Evolutionary conservation across 2,113 vertebrate genomes (phyloP), one percentile per base, ranked within the genome.

Genomic region (Puma concolor): DNA sequence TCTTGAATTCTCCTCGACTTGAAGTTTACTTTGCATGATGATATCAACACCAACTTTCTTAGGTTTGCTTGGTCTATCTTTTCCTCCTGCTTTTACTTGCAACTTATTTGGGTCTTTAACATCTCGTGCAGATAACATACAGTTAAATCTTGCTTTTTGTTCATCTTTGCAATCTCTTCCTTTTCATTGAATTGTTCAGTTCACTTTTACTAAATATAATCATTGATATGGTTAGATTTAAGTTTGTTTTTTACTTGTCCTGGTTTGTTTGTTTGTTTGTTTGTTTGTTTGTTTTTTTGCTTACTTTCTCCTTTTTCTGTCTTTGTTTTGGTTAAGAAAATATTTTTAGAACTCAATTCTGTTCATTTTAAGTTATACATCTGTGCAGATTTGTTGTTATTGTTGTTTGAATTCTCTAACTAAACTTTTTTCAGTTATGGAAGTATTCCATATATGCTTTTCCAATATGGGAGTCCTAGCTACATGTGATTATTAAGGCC

Each of bases 151-250:
- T 82, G 33, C 23, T 95, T 82, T 91, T 71, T 76, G 63, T 80
- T 80, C 12, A 66, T 54, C 72, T 21, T 74, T 90, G 13, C 21
- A 80, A 86, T 60, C 44, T 29, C 60, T 93, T 86, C 16, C 36
- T 57, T 90, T 86, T 67, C 54, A 67, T 23, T 80, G 64, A 25
- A 29, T 77, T 76, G 14, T 63, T 92, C 19, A 63, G 27, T 79
- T 93, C 38, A 77, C 71, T 86, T 60, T 86, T 67, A 95, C 36
- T 54, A 66, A 86, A 74, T 84, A n/a, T 93, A 77, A 86, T 54
- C 86, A 66, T 66, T 85, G 69, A 76, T 25, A 33, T 52, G 44
- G 33, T 76, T 77, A 27, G 44, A 48, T 85, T 76, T 64, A 93
- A 52, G 69, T 86, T 77, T 90, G 57, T 91, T 77, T 95, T 90